These are phyloP conservation scores for Acrobasis consociella DNA, from an alignment of 2,888 invertebrate species.

Conservation along the genomic window DNA sequence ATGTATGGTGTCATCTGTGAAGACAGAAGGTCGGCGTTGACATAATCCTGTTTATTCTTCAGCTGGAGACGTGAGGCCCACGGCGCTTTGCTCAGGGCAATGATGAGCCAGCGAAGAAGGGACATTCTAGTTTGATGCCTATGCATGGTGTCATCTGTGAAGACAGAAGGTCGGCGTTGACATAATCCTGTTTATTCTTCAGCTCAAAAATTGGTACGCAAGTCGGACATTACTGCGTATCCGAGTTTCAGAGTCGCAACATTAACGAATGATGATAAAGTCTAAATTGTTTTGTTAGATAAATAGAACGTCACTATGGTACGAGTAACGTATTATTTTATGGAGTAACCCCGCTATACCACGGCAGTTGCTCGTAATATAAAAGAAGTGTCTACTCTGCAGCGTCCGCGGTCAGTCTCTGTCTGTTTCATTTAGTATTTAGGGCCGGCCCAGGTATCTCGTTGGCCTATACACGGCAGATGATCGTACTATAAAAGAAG, in stretches of 20 bases:
- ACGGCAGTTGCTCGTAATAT: no score
- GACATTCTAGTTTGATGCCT: not conserved
- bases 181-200: conserved; percentile 56
- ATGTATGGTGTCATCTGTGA: not conserved
- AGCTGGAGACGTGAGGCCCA: conserved; percentile 46
- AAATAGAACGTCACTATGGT: no score
- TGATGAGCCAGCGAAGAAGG: conserved; percentile 21
- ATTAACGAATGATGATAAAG: no score
- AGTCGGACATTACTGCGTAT: no score
- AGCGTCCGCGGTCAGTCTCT: conserved; percentile 31
- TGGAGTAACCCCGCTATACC: no score
- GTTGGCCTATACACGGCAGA: no score
- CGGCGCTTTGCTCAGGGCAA: conserved; percentile 37
- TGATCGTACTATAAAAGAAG: no score
- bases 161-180: conserved; percentile 41
- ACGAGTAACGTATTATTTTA: no score
- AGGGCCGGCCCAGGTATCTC: no score
- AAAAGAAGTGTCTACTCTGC: conserved; percentile 17
- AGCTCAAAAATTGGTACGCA: no score
- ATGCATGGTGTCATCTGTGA: not conserved
- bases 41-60: conserved; percentile 56
- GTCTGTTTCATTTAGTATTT: conserved; percentile 53
- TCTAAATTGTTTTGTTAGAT: no score
- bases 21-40: conserved; percentile 41
- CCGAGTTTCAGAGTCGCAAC: no score